Conservation (phyloP, 2,797 vertebrate genomes). For the Spinibarbus caldwelli region DNA sequence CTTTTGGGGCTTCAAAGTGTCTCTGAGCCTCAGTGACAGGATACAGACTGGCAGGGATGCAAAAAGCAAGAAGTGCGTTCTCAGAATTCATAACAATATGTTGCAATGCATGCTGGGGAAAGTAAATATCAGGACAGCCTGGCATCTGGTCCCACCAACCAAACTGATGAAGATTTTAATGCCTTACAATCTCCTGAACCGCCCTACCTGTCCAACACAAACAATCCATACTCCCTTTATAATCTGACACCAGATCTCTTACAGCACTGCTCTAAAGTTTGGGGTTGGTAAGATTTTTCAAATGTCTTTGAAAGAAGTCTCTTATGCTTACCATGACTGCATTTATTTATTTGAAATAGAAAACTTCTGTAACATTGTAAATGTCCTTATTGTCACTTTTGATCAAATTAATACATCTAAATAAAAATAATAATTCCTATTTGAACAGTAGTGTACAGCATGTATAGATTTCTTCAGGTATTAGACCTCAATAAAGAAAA, state of each 20-base stretch:
- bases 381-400: not conserved
- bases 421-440: not conserved
- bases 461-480: not conserved
- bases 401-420: not conserved
- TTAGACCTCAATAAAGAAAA: not conserved
- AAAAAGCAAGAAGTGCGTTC: constrained; percentile 36
- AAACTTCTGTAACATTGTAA: not conserved
- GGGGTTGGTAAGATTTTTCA: not conserved
- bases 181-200: not conserved
- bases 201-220: not conserved
- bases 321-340: not conserved
- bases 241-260: not conserved
- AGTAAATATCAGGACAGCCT: constrained; percentile 58
- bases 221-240: not conserved
- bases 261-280: not conserved
- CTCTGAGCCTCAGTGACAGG: constrained; percentile 66
- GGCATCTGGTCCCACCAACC: constrained; percentile 53
- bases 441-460: not conserved
- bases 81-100: constrained; percentile 59
- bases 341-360: not conserved
- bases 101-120: constrained; percentile 63
- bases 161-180: constrained; percentile 43
- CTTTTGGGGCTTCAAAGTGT: constrained; percentile 52
- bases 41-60: constrained; percentile 37
- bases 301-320: not conserved